Base-by-base conservation (phyloP, 1,140 invertebrate species). In the Colletes latitarsis region DNA sequence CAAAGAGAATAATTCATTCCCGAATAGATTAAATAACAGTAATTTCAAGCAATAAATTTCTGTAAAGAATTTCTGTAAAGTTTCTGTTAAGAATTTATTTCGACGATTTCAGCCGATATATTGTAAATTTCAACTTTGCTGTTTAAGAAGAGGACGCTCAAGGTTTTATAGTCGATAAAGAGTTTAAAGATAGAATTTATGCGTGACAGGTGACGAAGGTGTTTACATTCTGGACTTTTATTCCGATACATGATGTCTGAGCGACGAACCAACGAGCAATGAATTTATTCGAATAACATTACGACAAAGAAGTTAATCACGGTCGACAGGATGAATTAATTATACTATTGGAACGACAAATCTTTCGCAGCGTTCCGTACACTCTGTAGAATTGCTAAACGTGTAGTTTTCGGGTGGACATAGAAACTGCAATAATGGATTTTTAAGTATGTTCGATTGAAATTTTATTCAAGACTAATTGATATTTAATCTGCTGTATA, bases 101-200 rank as follows among this genome's bases (percentile, higher is more conserved):
- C 3, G 39, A 55, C 41, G 21, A 63, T 63, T 6, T 55, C 10
- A 6, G 0, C 6, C 17, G 58, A 53, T 39, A 12, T 30, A 19
- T 8, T 4, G 39, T n/a, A 52, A 21, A 19, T 53, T 53, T 82
- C 14, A 66, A 77, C 58, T 63, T n/a, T 53, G 10, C 39, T 19
- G 30, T 58, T 82, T 66, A 77, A 66, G 64, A 64, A 82, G 63
- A 43, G 67, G 4, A 4, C 8, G 49, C 39, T 12, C 17, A 14
- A 62, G n/a, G 30, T n/a, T 70, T 53, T 41, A 49, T 82, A 41
- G 72, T 66, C 69, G 19, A 10, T 57, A n/a, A n/a, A n/a, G 14
- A 17, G 6, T 73, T 62, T n/a, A n/a, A 62, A 10, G 39, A 55
- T 19, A 30, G 39, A 30, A 43, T 72, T 46, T 60, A 57, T 5